A percentile compares a stretch with the other conserved stretches of the same genome.
These are phyloP conservation scores for Cryptocephalus moraei DNA, from an alignment of 2,888 invertebrate species.

Conservation along the genomic window DNA sequence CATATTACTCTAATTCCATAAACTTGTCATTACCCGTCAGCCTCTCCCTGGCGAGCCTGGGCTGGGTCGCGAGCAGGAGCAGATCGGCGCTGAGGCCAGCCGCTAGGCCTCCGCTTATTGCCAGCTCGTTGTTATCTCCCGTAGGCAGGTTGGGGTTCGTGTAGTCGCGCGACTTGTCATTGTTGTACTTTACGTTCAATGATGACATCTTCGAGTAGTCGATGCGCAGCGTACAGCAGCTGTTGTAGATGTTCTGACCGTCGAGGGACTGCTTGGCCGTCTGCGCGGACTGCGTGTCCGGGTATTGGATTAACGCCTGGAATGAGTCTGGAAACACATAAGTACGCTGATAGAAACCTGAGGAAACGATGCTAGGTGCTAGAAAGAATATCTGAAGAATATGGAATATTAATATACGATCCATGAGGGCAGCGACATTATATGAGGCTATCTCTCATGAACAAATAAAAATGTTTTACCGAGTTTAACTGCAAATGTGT, in stretches of 20 bases:
- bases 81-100: constrained; percentile 57
- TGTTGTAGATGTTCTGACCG: constrained; percentile 98
- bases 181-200: constrained; percentile 98
- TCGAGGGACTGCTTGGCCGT: constrained; percentile 95
- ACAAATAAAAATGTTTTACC: too few species aligned
- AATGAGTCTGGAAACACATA: constrained; percentile 70
- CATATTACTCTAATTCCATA: not conserved
- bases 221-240: constrained; percentile 97
- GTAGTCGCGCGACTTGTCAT: constrained; percentile 99
- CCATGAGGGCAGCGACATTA: too few species aligned
- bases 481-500: too few species aligned
- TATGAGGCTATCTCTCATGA: too few species aligned
- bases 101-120: constrained; percentile 43
- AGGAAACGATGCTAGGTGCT: not conserved
- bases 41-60: constrained; percentile 43
- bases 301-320: constrained; percentile 98
- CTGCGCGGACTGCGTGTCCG: constrained; percentile 93
- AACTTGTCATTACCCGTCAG: constrained; percentile 36
- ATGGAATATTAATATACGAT: too few species aligned
- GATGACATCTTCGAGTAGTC: constrained; percentile 98
- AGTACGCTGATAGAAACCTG: not conserved
- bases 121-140: constrained; percentile 75
- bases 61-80: constrained; percentile 44
- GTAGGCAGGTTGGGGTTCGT: constrained; percentile 96
- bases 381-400: too few species aligned